A percentile compares a stretch with the other conserved stretches of the same genome.
phyloP scores from a whole-genome alignment of 1,140 invertebrate genomes.

The Dryas iulia region DNA sequence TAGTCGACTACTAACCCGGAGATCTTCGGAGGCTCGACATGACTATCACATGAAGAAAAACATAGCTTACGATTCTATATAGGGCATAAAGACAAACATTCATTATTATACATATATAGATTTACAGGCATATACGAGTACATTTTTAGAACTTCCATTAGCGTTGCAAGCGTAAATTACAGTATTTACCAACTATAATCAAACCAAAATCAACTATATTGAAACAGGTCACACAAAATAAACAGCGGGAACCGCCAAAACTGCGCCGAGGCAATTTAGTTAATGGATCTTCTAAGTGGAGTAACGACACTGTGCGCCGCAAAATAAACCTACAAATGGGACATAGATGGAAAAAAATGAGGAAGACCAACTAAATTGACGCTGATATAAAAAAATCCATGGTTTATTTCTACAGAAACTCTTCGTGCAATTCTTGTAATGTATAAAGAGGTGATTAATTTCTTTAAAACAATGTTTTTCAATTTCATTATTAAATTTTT shows the following conservation, averaged over 20 bases:
- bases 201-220: neutral
- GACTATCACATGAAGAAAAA: too few relatives aligned
- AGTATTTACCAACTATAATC: neutral
- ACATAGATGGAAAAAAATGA: neutral
- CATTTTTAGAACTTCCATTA: neutral
- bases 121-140: neutral
- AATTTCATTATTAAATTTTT: too few relatives aligned
- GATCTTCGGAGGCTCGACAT: too few relatives aligned
- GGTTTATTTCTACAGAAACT: neutral
- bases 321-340: slow-evolving; percentile 13
- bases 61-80: too few relatives aligned
- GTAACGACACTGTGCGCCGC: slow-evolving; percentile 5
- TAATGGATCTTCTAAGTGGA: slow-evolving; percentile 38
- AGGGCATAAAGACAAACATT: too few relatives aligned
- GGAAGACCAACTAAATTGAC: neutral
- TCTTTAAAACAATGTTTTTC: too few relatives aligned
- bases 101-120: too few relatives aligned
- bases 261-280: slow-evolving; percentile 33
- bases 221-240: slow-evolving; percentile 13
- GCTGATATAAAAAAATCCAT: neutral
- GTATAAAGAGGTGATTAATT: neutral
- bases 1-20: too few relatives aligned
- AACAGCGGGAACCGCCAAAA: slow-evolving; percentile 29
- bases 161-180: neutral
- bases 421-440: neutral